Evolutionary conservation across 2,888 invertebrate genomes (phyloP).

Genomic region (Zonitis immaculata): DNA sequence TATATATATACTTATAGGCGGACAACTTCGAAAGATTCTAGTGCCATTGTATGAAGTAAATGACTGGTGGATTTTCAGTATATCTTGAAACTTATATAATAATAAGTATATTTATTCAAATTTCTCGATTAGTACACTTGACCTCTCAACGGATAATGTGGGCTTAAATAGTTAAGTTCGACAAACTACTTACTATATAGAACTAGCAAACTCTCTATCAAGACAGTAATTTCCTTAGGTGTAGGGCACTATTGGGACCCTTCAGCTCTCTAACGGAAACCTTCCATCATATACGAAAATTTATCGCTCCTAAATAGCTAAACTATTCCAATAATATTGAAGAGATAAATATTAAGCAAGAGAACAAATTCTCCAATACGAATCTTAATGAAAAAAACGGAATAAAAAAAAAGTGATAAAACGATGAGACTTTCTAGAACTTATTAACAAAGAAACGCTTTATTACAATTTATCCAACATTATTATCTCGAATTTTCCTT

Average conservation of each 20-base stretch:
- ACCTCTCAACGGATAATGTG: constrained; percentile 14
- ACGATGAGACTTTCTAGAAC: not conserved
- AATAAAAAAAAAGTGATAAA: not conserved
- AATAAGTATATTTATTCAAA: not conserved
- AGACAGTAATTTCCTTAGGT: constrained; percentile 14
- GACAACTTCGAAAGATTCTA: constrained; percentile 12
- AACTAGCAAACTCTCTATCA: constrained; percentile 19
- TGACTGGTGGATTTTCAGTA: constrained; percentile 5
- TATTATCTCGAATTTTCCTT: not conserved
- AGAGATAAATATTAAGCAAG: no score
- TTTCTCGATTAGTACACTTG: constrained; percentile 14
- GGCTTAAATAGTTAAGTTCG: constrained; percentile 16
- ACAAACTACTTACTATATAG: constrained; percentile 18
- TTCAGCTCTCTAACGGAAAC: not conserved
- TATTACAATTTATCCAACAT: not conserved
- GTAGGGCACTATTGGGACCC: constrained; percentile 5
- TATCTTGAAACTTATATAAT: not conserved
- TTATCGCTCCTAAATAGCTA: not conserved
- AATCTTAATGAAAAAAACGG: not conserved
- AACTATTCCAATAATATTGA: no score
- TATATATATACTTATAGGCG: no score
- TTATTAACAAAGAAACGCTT: not conserved
- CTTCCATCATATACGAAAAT: constrained; percentile 5
- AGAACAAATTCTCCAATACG: not conserved
- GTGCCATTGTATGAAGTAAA: constrained; percentile 11